Evolutionary conservation across 2,797 vertebrate genomes (phyloP).

Genomic region (Pipistrellus pygmaeus): DNA sequence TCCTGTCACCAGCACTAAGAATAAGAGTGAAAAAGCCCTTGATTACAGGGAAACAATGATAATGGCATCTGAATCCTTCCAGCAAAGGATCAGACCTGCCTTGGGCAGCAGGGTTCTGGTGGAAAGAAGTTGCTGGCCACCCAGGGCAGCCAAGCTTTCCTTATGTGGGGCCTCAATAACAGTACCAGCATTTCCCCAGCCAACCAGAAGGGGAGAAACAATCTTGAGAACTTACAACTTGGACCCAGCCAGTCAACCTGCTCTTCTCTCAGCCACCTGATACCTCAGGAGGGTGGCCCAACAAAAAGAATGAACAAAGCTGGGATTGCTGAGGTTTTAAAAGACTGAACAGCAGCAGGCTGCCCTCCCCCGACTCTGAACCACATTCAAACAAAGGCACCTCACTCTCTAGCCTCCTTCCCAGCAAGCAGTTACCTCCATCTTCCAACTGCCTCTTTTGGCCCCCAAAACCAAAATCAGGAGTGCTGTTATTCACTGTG

Average conservation of each 20-base stretch:
- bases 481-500: conserved; percentile 91
- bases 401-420: background rate
- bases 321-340: conserved; percentile 4
- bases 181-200: background rate
- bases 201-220: background rate
- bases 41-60: background rate
- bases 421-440: conserved; percentile 85
- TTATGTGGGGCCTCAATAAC: background rate
- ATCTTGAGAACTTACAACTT: conserved; percentile 12
- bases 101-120: background rate
- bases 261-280: conserved; percentile 59
- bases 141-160: no score
- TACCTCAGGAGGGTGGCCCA: conserved; percentile 8
- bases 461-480: conserved; percentile 92
- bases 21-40: background rate
- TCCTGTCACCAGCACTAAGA: background rate
- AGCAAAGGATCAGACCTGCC: background rate
- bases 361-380: background rate
- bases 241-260: background rate
- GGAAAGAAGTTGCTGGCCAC: background rate
- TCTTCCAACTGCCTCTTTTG: conserved; percentile 94
- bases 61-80: background rate
- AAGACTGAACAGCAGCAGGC: background rate
- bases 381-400: conserved; percentile 2
- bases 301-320: conserved; percentile 66